Conservation (phyloP, 2,797 vertebrate species). For the Catharus ustulatus region DNA sequence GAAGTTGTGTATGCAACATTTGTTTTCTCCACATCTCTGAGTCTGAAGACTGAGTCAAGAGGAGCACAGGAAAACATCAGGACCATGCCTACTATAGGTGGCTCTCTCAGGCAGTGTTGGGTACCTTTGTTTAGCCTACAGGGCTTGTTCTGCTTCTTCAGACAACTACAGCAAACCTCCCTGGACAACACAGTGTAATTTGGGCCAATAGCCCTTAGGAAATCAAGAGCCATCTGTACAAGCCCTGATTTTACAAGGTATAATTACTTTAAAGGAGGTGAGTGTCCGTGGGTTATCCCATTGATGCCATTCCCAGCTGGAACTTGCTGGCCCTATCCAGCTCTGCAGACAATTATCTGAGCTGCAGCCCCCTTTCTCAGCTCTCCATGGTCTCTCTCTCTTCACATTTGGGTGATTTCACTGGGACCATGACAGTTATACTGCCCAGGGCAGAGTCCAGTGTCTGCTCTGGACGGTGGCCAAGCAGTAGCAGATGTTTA, state of each 20-base stretch:
- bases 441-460: not conserved
- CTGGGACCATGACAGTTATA: not conserved
- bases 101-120: not conserved
- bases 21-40: not conserved
- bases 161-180: not conserved
- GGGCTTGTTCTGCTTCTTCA: not conserved
- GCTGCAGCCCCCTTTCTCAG: not conserved
- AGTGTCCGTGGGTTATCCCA: not conserved
- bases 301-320: not conserved
- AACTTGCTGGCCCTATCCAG: not conserved
- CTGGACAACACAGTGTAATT: not conserved
- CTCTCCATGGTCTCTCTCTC: not conserved
- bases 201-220: not conserved
- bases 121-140: not conserved
- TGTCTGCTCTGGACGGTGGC: not conserved
- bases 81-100: not conserved
- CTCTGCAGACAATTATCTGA: not conserved
- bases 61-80: not conserved
- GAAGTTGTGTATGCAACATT: not conserved
- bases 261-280: not conserved
- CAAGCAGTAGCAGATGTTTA: constrained; percentile 20
- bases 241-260: not conserved
- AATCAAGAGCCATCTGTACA: not conserved
- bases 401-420: not conserved
- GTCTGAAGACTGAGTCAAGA: not conserved